Conservation (phyloP, 2,113 vertebrate genomes). For the Microtus pennsylvanicus region DNA sequence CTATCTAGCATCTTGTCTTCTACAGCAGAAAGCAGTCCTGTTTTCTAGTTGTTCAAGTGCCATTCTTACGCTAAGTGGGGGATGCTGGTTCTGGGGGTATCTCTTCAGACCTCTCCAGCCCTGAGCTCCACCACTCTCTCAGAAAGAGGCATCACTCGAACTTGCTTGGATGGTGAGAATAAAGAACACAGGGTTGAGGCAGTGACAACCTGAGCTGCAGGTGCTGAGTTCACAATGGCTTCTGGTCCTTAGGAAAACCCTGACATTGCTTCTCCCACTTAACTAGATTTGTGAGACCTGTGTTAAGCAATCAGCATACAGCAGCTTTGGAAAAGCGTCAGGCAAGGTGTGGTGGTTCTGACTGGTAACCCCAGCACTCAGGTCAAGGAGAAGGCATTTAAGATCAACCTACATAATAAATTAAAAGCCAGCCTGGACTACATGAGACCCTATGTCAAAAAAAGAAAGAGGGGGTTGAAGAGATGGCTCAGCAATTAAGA, state of each 20-base stretch:
- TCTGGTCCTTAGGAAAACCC: neutral
- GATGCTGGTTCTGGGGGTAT: no score
- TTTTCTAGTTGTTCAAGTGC: neutral
- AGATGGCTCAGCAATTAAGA: neutral
- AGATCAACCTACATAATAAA: neutral
- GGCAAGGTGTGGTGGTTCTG: neutral
- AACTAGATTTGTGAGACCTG: neutral
- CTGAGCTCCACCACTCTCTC: neutral
- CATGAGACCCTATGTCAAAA: no score
- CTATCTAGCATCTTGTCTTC: neutral
- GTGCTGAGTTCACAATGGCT: neutral
- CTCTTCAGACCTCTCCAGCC: neutral
- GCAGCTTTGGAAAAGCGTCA: neutral
- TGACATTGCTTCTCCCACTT: neutral
- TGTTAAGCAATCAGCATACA: neutral
- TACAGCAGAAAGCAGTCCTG: neutral
- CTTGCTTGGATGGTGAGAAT: neutral
- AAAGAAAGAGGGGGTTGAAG: neutral
- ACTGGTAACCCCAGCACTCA: neutral
- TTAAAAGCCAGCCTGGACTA: neutral
- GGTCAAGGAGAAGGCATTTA: neutral
- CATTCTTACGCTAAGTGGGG: neutral
- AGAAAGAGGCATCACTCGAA: neutral
- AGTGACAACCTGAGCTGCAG: neutral
- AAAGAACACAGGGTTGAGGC: neutral